Conservation (phyloP, 2,797 vertebrate species). For the Sebastes steindachneri region DNA sequence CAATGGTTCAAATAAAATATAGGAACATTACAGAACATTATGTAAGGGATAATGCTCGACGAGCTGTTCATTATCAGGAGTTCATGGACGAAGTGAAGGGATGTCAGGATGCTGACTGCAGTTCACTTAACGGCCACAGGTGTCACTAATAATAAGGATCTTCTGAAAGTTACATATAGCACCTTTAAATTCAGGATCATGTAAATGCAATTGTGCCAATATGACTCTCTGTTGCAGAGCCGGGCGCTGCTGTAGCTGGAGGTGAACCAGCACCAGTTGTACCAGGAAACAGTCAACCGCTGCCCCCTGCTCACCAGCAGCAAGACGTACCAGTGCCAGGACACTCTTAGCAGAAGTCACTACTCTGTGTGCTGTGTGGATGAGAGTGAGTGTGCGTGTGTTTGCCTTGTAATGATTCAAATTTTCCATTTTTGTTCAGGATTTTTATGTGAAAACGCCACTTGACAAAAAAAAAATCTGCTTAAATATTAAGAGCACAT, state of each 20-base stretch:
- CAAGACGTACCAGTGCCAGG: conserved; percentile 55
- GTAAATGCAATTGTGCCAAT: not conserved
- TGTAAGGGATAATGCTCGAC: too few relatives aligned
- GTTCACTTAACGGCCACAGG: too few relatives aligned
- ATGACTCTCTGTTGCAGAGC: conserved; percentile 42
- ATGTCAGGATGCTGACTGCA: too few relatives aligned
- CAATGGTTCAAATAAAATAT: too few relatives aligned
- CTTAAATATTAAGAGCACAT: not conserved
- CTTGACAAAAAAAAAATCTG: not conserved
- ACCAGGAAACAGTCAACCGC: conserved; percentile 56
- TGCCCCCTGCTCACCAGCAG: conserved; percentile 57
- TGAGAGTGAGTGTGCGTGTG: not conserved
- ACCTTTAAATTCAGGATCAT: too few relatives aligned
- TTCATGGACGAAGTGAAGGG: too few relatives aligned
- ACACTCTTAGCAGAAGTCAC: conserved; percentile 63
- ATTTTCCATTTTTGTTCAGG: not conserved
- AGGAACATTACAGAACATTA: too few relatives aligned
- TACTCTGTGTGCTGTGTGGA: conserved; percentile 9
- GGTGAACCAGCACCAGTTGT: conserved; percentile 21
- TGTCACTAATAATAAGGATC: too few relatives aligned
- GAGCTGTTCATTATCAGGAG: too few relatives aligned
- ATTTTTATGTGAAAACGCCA: not conserved
- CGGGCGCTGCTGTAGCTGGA: not conserved
- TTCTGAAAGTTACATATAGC: too few relatives aligned
- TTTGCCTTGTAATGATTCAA: conserved; percentile 1